A percentile compares a stretch with the other conserved stretches of the same genome.
Conservation (phyloP, 1,140 invertebrate species). For the Eupristina koningsbergeri region DNA sequence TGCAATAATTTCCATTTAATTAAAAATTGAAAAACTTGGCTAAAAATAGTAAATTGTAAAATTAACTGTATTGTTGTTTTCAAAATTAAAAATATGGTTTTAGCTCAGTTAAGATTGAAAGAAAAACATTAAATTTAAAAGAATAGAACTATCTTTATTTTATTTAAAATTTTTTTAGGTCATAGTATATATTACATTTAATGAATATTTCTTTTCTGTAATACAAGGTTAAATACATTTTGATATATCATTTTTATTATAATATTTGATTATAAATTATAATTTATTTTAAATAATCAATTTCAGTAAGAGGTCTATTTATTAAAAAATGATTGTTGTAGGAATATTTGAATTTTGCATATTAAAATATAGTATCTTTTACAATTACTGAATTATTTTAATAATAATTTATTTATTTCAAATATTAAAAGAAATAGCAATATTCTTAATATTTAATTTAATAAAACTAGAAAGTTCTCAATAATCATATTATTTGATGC, state of each 20-base stretch:
- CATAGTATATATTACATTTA: not conserved
- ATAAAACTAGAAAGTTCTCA: no score
- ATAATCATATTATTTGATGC: no score
- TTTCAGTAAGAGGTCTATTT: no score
- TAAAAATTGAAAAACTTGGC: not conserved
- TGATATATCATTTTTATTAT: not conserved
- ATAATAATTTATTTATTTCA: no score
- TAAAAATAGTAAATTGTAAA: not conserved
- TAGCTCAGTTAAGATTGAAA: not conserved
- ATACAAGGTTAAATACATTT: not conserved
- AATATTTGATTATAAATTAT: not conserved
- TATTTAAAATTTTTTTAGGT: constrained; percentile 2
- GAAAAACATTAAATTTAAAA: constrained; percentile 1
- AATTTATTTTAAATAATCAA: not conserved
- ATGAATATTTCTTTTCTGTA: not conserved
- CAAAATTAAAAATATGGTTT: not conserved
- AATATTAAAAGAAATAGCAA: no score
- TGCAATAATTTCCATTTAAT: not conserved
- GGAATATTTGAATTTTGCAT: no score
- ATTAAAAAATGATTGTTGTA: no score
- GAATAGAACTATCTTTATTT: not conserved
- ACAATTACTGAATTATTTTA: no score
- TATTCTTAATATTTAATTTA: no score
- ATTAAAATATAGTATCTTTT: no score
- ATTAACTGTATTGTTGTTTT: not conserved